These are phyloP conservation scores for Panulirus ornatus DNA, from an alignment of 1,140 invertebrate species.

Conservation along the genomic window DNA sequence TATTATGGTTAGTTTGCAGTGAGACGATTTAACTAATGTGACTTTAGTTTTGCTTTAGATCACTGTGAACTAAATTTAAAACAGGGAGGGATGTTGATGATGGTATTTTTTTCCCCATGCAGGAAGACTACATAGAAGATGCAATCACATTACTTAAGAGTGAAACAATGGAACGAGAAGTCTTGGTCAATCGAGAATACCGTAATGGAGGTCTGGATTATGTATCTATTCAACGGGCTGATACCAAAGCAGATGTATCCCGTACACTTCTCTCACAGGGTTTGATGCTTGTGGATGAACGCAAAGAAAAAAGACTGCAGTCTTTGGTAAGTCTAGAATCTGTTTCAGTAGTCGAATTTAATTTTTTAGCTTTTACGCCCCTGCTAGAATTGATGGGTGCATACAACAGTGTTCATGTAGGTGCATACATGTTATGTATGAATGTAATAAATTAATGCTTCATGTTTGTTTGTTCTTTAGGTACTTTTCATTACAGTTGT, in stretches of 20 bases:
- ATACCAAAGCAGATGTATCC: conserved; percentile 89
- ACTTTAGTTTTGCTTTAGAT: no score
- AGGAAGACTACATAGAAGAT: conserved; percentile 87
- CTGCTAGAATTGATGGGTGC: no score
- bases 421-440: no score
- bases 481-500: no score
- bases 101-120: conserved; percentile 74
- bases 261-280: conserved; percentile 92
- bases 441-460: background rate
- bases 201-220: conserved; percentile 83
- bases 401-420: no score
- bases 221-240: conserved; percentile 84
- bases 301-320: conserved; percentile 88
- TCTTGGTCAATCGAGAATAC: conserved; percentile 82
- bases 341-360: no score
- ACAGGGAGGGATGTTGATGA: no score
- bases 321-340: conserved; percentile 83
- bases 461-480: no score
- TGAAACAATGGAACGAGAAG: conserved; percentile 76
- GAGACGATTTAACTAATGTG: no score
- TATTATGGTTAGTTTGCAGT: no score
- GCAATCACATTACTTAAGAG: conserved; percentile 84
- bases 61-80: no score
- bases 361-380: no score
- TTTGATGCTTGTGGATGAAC: conserved; percentile 87